phyloP scores from a whole-genome alignment of 2,888 invertebrate species.

The Phyllotreta striolata region DNA sequence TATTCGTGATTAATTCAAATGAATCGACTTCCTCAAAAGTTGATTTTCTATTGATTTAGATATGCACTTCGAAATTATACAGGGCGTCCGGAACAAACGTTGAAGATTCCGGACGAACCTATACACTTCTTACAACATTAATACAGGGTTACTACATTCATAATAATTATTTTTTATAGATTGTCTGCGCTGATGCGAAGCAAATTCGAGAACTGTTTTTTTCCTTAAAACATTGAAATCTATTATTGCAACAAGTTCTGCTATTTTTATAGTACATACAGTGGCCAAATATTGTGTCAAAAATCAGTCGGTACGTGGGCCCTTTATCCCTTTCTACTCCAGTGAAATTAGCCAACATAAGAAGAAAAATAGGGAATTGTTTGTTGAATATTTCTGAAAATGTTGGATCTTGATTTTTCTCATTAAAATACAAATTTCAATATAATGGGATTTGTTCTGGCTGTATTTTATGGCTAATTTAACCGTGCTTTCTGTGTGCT shows the following conservation, averaged over 20 bases:
- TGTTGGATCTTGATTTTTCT: too few relatives aligned
- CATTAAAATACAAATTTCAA: too few relatives aligned
- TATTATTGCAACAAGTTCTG: constrained; percentile 12
- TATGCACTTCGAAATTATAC: constrained; percentile 23
- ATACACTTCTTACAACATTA: constrained; percentile 8
- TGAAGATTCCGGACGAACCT: too few relatives aligned
- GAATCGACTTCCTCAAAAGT: constrained; percentile 17
- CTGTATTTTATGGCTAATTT: too few relatives aligned
- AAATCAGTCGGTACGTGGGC: too few relatives aligned
- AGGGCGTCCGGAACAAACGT: not conserved
- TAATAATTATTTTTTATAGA: constrained; percentile 19
- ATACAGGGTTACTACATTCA: constrained; percentile 29
- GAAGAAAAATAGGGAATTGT: too few relatives aligned
- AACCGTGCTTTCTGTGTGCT: not conserved
- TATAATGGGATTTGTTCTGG: too few relatives aligned
- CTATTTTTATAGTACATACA: constrained; percentile 5
- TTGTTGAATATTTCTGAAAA: too few relatives aligned
- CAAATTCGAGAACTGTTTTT: constrained; percentile 13
- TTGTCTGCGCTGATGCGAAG: constrained; percentile 27
- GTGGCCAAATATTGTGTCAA: too few relatives aligned
- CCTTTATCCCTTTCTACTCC: too few relatives aligned
- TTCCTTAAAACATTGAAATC: constrained; percentile 15
- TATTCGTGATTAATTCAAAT: not conserved
- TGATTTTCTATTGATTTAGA: constrained; percentile 11
- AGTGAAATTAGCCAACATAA: too few relatives aligned